Base-by-base conservation (phyloP, 1,140 invertebrate genomes). In the Drosophila cardini region DNA sequence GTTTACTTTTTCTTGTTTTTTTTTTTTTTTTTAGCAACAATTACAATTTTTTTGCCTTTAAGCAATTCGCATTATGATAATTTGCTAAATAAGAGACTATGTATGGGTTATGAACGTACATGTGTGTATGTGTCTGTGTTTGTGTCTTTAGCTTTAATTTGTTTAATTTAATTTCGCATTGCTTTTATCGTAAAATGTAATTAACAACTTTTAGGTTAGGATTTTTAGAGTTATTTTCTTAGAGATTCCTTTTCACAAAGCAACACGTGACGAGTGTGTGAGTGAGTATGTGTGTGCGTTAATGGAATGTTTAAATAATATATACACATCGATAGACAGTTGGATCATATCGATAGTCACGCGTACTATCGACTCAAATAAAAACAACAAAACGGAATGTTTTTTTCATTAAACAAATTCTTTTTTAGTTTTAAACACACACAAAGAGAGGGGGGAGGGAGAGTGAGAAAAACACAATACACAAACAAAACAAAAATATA, bases 31-130 rank as follows among this genome's bases (percentile, higher is more conserved):
- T 72, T 73, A 79, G 74, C 70, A 77, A 77, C 74, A 80, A 63
- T 77, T 71, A 64, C 50, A 68, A 55, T 61, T 60, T 52, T 56
- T 55, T 16, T 56, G 52, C 38, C n/a, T 55, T 76, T 61, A 72
- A 56, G 56, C 62, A 64, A 70, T 62, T 45, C 32, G 52, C 53
- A 52, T 56, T 45, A 62, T 69, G 71, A 38, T 62, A 70, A 71
- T 74, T 61, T 64, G 48, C 65, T 71, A 78, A 77, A 80, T 76
- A 70, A 74, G 36, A 73, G n/a, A 56, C 48, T 67, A 45, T 72
- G 26, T 43, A 53, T 36, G 21, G 21, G 21, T 42, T 2, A 26
- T 40, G 42, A 58, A 63, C 52, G 38, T 11, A 26, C 50, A 57
- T 48, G 50, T 61, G 53, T 69, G 16, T 55, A 53, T 55, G 52